These are phyloP conservation scores for Papilio xuthus DNA, from an alignment of 1,140 invertebrate species.

Conservation along the genomic window DNA sequence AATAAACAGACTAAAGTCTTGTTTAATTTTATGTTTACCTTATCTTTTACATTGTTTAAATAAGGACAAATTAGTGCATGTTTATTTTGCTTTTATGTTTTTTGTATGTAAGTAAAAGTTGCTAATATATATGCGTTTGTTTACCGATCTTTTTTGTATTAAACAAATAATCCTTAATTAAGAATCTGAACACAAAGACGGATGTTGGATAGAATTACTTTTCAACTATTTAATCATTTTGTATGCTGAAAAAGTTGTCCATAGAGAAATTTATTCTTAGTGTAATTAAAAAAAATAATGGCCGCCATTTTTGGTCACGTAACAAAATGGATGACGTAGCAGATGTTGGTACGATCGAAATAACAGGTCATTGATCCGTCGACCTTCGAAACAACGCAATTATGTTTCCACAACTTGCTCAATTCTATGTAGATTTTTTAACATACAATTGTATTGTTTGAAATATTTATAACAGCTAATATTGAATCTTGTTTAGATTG, in stretches of 20 bases:
- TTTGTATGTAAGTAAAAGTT: too few relatives aligned
- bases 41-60: too few relatives aligned
- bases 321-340: slow-evolving; percentile 34
- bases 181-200: neutral
- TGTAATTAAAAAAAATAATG: slow-evolving; percentile 19
- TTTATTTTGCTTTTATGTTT: too few relatives aligned
- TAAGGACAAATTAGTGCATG: too few relatives aligned
- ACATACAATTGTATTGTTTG: neutral
- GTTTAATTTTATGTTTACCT: too few relatives aligned
- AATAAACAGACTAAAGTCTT: too few relatives aligned
- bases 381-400: slow-evolving; percentile 30
- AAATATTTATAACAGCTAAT: neutral
- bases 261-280: neutral
- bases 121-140: too few relatives aligned
- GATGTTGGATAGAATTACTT: neutral
- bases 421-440: neutral
- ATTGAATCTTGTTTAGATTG: neutral
- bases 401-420: neutral
- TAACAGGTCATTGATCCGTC: slow-evolving; percentile 27
- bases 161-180: too few relatives aligned
- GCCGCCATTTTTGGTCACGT: slow-evolving; percentile 27
- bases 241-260: neutral
- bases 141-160: too few relatives aligned
- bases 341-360: slow-evolving; percentile 32
- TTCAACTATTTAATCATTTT: neutral